Percentiles rank a stretch among this genome's conserved stretches.
Evolutionary conservation across 2,888 invertebrate species (phyloP).

Genomic region (Thelaira solivaga): DNA sequence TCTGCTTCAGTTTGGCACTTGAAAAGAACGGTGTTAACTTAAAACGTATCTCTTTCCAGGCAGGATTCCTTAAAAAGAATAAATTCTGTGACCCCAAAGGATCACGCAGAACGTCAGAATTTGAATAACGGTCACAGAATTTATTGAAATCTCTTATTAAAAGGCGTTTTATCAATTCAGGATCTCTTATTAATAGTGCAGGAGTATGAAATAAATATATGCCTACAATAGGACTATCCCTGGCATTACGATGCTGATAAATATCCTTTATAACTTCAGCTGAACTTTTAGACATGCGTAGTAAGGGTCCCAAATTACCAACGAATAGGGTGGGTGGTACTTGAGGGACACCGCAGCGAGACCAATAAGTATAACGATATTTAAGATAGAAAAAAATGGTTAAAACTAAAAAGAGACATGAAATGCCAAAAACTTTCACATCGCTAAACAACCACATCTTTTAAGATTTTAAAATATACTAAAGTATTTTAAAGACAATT

Average conservation of each 20-base stretch:
- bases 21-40: slow-evolving; percentile 78
- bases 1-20: slow-evolving; percentile 73
- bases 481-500: not conserved
- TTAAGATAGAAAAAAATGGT: slow-evolving; percentile 61
- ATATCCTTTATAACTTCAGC: slow-evolving; percentile 73
- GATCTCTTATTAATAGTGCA: slow-evolving; percentile 76
- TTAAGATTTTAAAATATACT: not conserved
- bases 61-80: slow-evolving; percentile 77
- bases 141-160: slow-evolving; percentile 77
- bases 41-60: slow-evolving; percentile 77
- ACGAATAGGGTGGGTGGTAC: slow-evolving; percentile 73
- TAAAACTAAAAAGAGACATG: slow-evolving; percentile 39
- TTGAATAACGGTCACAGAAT: slow-evolving; percentile 75
- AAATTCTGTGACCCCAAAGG: slow-evolving; percentile 77
- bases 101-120: slow-evolving; percentile 74
- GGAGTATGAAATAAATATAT: slow-evolving; percentile 78
- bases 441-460: slow-evolving; percentile 59
- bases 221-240: slow-evolving; percentile 73
- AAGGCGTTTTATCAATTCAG: slow-evolving; percentile 76
- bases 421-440: not conserved
- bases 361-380: slow-evolving; percentile 71
- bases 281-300: slow-evolving; percentile 71
- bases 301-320: slow-evolving; percentile 76
- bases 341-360: slow-evolving; percentile 71
- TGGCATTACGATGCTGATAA: slow-evolving; percentile 72